A percentile compares a stretch with the other conserved stretches of the same genome.
These are phyloP conservation scores for Morpho helenor DNA, from an alignment of 2,888 invertebrate species.

Conservation along the genomic window DNA sequence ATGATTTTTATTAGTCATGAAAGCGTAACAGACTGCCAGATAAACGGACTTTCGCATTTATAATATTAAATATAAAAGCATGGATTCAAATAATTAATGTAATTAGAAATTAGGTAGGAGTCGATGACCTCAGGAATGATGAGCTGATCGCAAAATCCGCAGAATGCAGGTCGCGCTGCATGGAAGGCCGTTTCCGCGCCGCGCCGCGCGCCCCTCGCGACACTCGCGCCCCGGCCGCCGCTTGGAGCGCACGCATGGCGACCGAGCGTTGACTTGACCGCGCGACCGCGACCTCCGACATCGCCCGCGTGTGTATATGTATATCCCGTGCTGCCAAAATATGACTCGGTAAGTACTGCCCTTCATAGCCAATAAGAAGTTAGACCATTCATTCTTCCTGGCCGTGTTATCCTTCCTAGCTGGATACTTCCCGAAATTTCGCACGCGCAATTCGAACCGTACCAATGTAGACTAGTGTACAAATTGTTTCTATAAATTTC, in stretches of 20 bases:
- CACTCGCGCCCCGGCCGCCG: constrained; percentile 64
- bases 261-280: constrained; percentile 27
- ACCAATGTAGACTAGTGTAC: neutral
- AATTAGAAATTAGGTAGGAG: constrained; percentile 30
- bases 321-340: constrained; percentile 34
- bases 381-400: neutral
- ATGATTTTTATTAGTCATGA: neutral
- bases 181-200: constrained; percentile 34
- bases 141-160: constrained; percentile 37
- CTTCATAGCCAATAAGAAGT: neutral
- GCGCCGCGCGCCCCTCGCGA: constrained; percentile 25
- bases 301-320: constrained; percentile 41
- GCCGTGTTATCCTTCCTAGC: constrained; percentile 1
- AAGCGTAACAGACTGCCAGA: neutral
- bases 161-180: constrained; percentile 36
- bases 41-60: no score
- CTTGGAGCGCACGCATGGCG: constrained; percentile 58
- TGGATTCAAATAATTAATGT: neutral
- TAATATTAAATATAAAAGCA: no score
- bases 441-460: constrained; percentile 13
- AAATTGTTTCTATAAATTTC: no score
- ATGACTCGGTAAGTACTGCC: constrained; percentile 31
- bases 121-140: constrained; percentile 34
- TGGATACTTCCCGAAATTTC: constrained; percentile 17
- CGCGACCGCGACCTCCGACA: constrained; percentile 11